Conservation (phyloP, 2,797 vertebrate species). For the Selene dorsalis region DNA sequence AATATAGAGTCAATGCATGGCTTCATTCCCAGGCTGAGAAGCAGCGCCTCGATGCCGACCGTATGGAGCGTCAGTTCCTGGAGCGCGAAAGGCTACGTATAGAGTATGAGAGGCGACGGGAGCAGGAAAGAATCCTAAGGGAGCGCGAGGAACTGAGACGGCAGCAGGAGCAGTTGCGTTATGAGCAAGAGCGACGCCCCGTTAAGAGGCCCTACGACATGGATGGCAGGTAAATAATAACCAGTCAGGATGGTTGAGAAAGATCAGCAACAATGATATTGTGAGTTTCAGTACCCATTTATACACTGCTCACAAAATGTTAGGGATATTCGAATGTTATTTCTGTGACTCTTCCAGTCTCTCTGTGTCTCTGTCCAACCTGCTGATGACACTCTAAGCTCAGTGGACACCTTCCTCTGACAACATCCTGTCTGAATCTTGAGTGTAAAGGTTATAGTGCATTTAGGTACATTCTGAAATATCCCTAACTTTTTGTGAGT, state of each 20-base stretch:
- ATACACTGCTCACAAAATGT: too few relatives aligned
- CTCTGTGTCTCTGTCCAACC: too few relatives aligned
- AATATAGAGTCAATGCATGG: accelerated
- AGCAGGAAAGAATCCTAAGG: slow-evolving; percentile 94
- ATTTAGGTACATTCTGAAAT: too few relatives aligned
- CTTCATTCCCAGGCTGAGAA: slow-evolving; percentile 84
- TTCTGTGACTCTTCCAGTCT: too few relatives aligned
- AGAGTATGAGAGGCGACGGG: slow-evolving; percentile 91
- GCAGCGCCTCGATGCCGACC: slow-evolving; percentile 91
- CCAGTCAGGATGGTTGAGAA: neutral
- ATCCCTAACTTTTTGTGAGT: too few relatives aligned
- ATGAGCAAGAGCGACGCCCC: slow-evolving; percentile 89
- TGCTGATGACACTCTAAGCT: too few relatives aligned
- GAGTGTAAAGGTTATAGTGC: too few relatives aligned
- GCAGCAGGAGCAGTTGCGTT: slow-evolving; percentile 94
- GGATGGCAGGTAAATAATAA: slow-evolving; percentile 85
- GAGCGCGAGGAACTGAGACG: slow-evolving; percentile 93
- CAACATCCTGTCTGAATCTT: too few relatives aligned
- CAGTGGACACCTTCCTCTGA: too few relatives aligned
- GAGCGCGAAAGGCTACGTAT: slow-evolving; percentile 93
- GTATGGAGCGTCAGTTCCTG: slow-evolving; percentile 92
- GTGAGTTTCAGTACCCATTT: neutral
- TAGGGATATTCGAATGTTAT: too few relatives aligned
- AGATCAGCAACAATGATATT: neutral
- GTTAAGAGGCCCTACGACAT: slow-evolving; percentile 90